Evolutionary conservation across 2,888 invertebrate genomes (phyloP), one percentile per base, ranked within the genome.

Genomic region (Autographa pulchrina): DNA sequence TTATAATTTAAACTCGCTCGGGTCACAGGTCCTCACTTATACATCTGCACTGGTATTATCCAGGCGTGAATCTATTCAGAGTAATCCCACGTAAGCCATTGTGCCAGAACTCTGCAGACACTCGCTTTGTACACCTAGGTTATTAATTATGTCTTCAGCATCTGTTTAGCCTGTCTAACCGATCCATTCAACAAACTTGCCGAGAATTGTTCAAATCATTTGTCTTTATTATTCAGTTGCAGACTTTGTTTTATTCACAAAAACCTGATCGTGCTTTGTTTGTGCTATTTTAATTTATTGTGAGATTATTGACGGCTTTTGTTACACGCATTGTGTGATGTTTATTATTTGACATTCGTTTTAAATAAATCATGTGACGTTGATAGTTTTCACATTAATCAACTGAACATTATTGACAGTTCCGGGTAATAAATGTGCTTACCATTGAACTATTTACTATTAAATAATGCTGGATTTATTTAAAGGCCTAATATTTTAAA

Each of bases 91-190:
- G 72, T 74, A 66, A 70, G 74, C 85, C 78, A 86, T 86, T 86
- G 86, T 86, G 74, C 84, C 66, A 69, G 61, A 70, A 66, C 71
- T 77, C 70, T 61, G 48, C 82, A 84, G 81, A 72, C 85, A 75
- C 82, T 71, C 81, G 79, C 84, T 86, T 86, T 86, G 84, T 85
- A 74, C 77, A 85, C 83, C 85, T 84, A 80, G 78, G 81, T 85
- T 83, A 86, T 86, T 86, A 86, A 86, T 86, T 85, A 83, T 80
- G 80, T 85, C 77, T 68, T 78, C 73, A 61, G 77, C 85, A 77
- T 74, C 85, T 81, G 82, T 78, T 84, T 82, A 83, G 80, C 66
- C 75, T 73, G 74, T 73, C 80, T 73, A 20, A 61, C 65, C 66
- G 66, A 72, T 71, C 81, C 62, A 75, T 81, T 85, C 79, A 72